Percentiles rank a stretch among this genome's conserved stretches.
phyloP scores from a whole-genome alignment of 2,113 vertebrate species.

The Mellivora capensis region DNA sequence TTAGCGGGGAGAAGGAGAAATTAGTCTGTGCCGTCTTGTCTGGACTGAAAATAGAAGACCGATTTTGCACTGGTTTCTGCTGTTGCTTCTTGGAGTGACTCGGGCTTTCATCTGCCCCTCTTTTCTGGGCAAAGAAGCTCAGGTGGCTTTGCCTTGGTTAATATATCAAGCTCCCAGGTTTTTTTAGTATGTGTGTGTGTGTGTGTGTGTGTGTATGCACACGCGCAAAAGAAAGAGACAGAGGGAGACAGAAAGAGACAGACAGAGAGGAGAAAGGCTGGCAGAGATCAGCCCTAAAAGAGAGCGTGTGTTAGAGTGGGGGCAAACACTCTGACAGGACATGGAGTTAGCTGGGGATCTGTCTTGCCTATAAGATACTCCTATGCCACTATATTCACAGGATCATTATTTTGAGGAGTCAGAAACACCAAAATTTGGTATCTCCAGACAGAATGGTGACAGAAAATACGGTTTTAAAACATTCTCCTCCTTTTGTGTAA shows the following conservation, averaged over 20 bases:
- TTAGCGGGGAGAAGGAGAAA: background rate
- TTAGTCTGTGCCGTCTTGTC: background rate
- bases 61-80: slow-evolving; percentile 27
- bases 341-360: background rate
- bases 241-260: background rate
- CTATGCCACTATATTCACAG: background rate
- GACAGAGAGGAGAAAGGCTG: background rate
- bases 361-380: background rate
- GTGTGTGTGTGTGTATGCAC: background rate
- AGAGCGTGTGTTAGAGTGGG: background rate
- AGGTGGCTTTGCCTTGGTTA: background rate
- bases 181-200: background rate
- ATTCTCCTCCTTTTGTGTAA: background rate
- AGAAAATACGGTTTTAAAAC: slow-evolving; percentile 11
- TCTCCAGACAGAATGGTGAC: background rate
- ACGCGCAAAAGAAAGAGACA: accelerated
- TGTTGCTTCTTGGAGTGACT: slow-evolving; percentile 22
- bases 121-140: background rate
- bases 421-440: slow-evolving; percentile 21
- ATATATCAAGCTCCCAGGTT: background rate
- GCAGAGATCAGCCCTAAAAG: background rate
- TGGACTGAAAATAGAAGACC: background rate
- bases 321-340: background rate
- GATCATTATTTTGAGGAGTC: background rate
- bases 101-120: background rate